Conservation (phyloP, 2,888 invertebrate species). For the Boloria euphrosyne region DNA sequence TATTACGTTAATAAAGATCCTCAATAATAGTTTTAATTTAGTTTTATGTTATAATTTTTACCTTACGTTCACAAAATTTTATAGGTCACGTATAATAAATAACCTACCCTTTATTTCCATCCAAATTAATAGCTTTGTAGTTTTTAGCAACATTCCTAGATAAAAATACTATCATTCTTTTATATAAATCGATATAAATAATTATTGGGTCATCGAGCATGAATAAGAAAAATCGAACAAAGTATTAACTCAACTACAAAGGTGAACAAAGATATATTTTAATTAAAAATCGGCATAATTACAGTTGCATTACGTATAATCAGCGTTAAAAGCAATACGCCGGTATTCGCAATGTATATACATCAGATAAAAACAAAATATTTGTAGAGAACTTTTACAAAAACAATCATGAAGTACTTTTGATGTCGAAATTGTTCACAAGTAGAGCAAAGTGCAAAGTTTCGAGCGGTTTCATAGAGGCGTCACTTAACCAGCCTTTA, state of each 20-base stretch:
- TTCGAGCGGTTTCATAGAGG: conserved; percentile 27
- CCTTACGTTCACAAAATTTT: too few relatives aligned
- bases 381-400: conserved; percentile 6
- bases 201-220: background rate
- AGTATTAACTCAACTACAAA: conserved; percentile 12
- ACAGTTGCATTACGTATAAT: background rate
- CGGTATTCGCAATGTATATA: background rate
- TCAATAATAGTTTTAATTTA: too few relatives aligned
- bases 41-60: too few relatives aligned
- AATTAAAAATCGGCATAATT: conserved; percentile 10
- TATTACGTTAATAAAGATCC: too few relatives aligned
- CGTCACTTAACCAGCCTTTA: conserved; percentile 31
- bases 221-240: conserved; percentile 12
- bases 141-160: too few relatives aligned
- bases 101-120: too few relatives aligned
- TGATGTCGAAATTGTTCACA: conserved; percentile 19
- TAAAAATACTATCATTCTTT: background rate
- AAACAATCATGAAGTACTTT: conserved; percentile 16
- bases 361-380: conserved; percentile 3
- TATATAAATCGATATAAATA: background rate
- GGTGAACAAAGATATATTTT: conserved; percentile 15
- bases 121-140: too few relatives aligned
- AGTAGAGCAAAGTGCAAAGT: conserved; percentile 26
- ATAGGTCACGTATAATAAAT: too few relatives aligned
- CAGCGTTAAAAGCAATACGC: background rate